Percentiles rank a stretch among this genome's conserved stretches.
Evolutionary conservation across 2,888 invertebrate species (phyloP).

Genomic region (Lymantria monacha): DNA sequence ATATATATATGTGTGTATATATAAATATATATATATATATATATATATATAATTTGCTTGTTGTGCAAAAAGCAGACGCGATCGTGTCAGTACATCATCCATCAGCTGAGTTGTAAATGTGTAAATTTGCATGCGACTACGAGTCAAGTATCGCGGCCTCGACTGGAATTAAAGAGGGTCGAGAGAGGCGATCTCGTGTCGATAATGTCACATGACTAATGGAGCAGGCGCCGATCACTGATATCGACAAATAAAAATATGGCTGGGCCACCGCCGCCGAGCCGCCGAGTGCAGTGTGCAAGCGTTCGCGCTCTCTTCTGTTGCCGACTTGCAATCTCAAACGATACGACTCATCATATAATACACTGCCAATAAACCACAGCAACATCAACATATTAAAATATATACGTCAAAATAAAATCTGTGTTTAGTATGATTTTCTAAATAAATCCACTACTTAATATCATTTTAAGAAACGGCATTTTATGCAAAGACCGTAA

Average conservation of each 20-base stretch:
- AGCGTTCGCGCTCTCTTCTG: constrained; percentile 6
- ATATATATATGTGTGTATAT: constrained; percentile 25
- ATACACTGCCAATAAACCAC: constrained; percentile 3
- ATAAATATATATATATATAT: neutral
- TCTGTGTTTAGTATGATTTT: no score
- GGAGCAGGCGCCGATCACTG: constrained; percentile 79
- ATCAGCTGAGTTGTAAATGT: constrained; percentile 62
- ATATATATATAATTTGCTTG: constrained; percentile 20
- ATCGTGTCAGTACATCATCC: constrained; percentile 68
- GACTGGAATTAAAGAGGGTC: constrained; percentile 68
- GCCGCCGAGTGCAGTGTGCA: constrained; percentile 28
- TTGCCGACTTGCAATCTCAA: constrained; percentile 5
- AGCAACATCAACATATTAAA: neutral
- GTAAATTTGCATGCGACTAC: constrained; percentile 68
- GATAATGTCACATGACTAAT: constrained; percentile 82
- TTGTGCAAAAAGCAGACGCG: constrained; percentile 30
- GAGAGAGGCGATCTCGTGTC: constrained; percentile 72
- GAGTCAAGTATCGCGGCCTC: constrained; percentile 60
- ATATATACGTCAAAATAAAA: neutral
- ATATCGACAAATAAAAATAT: constrained; percentile 78
- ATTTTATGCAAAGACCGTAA: no score
- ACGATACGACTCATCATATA: constrained; percentile 6
- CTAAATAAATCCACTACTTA: no score
- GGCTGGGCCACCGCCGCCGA: constrained; percentile 50
- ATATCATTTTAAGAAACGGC: no score